Evolutionary conservation across 2,113 vertebrate genomes (phyloP).

Genomic region (Piprites chloris): DNA sequence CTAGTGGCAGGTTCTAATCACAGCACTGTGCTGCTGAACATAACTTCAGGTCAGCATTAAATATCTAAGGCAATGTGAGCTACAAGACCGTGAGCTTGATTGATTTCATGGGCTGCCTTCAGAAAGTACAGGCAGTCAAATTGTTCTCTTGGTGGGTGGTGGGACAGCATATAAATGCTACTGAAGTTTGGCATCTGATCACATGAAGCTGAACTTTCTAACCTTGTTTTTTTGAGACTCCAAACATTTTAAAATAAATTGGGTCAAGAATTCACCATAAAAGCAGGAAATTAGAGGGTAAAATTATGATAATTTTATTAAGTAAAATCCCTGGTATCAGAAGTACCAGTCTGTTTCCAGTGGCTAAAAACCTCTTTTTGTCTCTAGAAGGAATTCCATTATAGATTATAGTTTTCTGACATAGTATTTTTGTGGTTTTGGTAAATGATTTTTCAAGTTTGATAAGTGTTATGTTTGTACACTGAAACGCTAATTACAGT

Average conservation of each 20-base stretch:
- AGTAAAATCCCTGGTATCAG: background rate
- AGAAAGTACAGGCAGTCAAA: background rate
- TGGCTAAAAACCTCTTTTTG: background rate
- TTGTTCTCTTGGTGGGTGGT: background rate
- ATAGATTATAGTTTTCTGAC: background rate
- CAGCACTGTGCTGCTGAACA: background rate
- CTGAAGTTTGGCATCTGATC: background rate
- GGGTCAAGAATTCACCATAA: background rate
- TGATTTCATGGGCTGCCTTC: background rate
- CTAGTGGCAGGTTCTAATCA: background rate
- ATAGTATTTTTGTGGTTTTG: background rate
- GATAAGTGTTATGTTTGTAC: background rate
- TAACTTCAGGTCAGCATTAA: background rate
- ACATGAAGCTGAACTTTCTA: background rate
- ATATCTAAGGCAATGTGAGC: background rate
- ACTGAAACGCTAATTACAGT: background rate
- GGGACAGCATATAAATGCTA: background rate
- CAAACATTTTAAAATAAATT: background rate
- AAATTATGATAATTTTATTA: background rate
- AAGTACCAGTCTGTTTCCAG: background rate
- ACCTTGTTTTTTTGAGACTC: background rate
- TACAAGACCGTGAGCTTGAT: background rate
- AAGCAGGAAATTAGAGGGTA: background rate
- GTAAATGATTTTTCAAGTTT: background rate
- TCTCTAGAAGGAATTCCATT: background rate